Conservation (phyloP, 2,797 vertebrate genomes). For the Enteromius mattozi region DNA sequence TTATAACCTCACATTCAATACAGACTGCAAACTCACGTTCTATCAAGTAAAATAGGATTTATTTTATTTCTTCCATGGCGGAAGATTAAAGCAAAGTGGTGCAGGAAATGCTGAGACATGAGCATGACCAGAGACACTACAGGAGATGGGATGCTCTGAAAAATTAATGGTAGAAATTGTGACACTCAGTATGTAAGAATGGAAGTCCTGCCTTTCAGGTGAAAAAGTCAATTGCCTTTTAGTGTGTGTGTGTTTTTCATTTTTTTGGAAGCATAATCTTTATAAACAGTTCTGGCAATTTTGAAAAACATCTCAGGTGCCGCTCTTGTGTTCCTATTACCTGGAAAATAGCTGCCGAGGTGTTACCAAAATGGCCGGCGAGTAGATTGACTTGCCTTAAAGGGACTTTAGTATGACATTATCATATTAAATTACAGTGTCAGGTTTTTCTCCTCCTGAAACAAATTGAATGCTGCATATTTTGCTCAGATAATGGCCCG, state of each 20-base stretch:
- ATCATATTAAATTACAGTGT: slow-evolving; percentile 49
- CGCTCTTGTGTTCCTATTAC: slow-evolving; percentile 10
- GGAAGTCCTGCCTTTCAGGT: background rate
- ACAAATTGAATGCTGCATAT: slow-evolving; percentile 53
- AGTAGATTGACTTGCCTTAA: slow-evolving; percentile 28
- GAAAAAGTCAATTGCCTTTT: background rate
- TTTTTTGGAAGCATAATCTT: background rate
- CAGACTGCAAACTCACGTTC: background rate
- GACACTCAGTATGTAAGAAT: background rate
- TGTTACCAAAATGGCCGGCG: slow-evolving; percentile 22
- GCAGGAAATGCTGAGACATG: slow-evolving; percentile 16
- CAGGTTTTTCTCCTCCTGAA: slow-evolving; percentile 36
- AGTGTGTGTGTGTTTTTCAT: background rate
- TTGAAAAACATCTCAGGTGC: background rate
- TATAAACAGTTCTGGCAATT: background rate
- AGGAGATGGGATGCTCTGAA: background rate
- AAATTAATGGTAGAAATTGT: background rate
- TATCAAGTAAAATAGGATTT: slow-evolving; percentile 7
- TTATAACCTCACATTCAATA: slow-evolving; percentile 10
- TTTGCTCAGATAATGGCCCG: slow-evolving; percentile 50
- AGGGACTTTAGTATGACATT: slow-evolving; percentile 18
- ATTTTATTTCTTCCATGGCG: background rate
- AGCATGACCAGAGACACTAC: slow-evolving; percentile 9
- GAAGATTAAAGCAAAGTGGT: slow-evolving; percentile 23
- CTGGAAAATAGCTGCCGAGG: background rate